A percentile compares a stretch with the other conserved stretches of the same genome.
These are phyloP conservation scores for Drosophila lowei DNA, from an alignment of 1,140 invertebrate species.

Conservation along the genomic window DNA sequence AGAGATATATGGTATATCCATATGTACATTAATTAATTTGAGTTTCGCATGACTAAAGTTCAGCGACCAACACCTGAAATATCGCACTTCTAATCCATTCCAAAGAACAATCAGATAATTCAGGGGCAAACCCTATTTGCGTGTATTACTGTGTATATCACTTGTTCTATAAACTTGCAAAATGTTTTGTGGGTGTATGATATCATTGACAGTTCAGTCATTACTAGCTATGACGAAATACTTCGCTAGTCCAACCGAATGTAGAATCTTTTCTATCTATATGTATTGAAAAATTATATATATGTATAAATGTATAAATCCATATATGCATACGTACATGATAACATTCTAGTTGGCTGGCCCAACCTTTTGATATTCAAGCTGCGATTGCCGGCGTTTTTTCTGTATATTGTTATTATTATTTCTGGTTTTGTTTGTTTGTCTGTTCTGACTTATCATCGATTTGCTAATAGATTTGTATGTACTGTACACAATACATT, in stretches of 20 bases:
- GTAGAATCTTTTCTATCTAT: not conserved
- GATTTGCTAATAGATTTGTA: slow-evolving; percentile 22
- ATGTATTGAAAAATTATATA: too few species aligned
- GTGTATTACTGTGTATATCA: slow-evolving; percentile 4
- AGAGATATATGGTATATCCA: not conserved
- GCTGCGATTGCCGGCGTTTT: slow-evolving; percentile 39
- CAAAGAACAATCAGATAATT: slow-evolving; percentile 14
- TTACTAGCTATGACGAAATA: slow-evolving; percentile 23
- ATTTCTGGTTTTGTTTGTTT: slow-evolving; percentile 39
- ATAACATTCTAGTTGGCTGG: not conserved
- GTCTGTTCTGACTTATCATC: slow-evolving; percentile 19
- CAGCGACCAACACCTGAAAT: slow-evolving; percentile 11
- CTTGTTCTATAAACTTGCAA: slow-evolving; percentile 11
- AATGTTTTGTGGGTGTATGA: slow-evolving; percentile 8
- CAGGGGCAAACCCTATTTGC: slow-evolving; percentile 1
- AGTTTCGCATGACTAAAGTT: slow-evolving; percentile 32
- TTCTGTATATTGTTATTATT: slow-evolving; percentile 5
- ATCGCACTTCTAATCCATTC: slow-evolving; percentile 15
- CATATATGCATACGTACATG: too few species aligned
- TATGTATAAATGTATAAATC: too few species aligned
- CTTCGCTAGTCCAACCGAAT: not conserved
- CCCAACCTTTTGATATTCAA: slow-evolving; percentile 4
- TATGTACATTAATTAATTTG: slow-evolving; percentile 34
- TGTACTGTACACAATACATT: not conserved
- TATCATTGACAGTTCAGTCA: slow-evolving; percentile 1